phyloP scores from a whole-genome alignment of 2,797 vertebrate species.

The Crocidura indochinensis region DNA sequence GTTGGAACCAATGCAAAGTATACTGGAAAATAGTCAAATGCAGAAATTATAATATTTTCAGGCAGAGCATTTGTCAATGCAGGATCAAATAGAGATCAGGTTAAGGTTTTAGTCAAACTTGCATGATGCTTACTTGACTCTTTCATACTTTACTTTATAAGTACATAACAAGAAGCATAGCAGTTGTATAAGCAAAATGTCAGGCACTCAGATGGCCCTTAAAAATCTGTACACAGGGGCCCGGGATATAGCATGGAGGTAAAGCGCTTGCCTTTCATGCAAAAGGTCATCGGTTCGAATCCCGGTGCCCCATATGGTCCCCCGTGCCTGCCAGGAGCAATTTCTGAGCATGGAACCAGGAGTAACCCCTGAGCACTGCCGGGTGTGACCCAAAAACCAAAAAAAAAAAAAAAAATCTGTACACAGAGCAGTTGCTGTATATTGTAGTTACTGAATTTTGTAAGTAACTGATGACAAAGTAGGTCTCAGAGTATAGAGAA shows the following conservation, averaged over 20 bases:
- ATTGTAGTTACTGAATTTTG: neutral
- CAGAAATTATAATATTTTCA: slow-evolving; percentile 37
- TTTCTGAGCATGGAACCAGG: no score
- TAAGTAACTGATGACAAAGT: neutral
- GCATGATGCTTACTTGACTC: neutral
- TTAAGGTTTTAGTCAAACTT: neutral
- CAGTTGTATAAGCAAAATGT: neutral
- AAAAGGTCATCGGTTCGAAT: no score
- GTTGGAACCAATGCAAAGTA: neutral
- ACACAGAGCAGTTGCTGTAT: neutral
- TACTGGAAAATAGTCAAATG: neutral
- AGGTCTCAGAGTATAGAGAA: neutral
- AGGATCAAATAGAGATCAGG: neutral
- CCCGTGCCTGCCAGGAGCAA: no score
- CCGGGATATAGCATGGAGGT: no score
- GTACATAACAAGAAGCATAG: neutral
- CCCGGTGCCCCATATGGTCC: no score
- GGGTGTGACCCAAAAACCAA: no score
- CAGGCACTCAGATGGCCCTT: neutral
- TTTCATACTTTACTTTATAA: neutral
- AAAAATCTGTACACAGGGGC: no score
- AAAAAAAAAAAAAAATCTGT: no score
- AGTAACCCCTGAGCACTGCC: no score
- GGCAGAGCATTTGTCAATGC: slow-evolving; percentile 21
- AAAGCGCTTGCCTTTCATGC: no score